Conservation (phyloP, 2,113 vertebrate genomes). For the Parus major region DNA sequence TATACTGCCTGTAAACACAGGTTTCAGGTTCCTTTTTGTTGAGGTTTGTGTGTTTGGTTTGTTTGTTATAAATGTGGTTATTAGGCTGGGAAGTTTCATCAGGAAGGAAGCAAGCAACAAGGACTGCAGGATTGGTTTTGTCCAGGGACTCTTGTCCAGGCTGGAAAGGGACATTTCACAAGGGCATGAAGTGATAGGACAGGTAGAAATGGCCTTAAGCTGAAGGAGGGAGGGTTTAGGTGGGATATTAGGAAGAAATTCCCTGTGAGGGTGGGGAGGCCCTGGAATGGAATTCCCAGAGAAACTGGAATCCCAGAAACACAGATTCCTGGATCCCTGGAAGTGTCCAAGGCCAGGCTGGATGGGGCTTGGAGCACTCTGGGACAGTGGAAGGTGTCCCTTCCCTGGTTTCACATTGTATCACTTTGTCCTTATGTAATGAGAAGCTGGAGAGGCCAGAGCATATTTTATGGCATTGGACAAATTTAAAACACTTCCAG, state of each 20-base stretch:
- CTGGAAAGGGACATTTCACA: background rate
- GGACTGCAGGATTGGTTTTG: background rate
- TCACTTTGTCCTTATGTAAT: background rate
- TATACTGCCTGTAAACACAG: background rate
- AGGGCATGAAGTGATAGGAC: background rate
- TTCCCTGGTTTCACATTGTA: accelerated
- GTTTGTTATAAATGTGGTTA: background rate
- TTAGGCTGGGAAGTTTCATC: background rate
- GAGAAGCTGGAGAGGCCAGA: background rate
- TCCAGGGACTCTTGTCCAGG: background rate
- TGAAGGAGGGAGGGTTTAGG: background rate
- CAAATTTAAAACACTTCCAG: accelerated
- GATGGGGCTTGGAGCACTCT: background rate
- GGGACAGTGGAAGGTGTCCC: background rate
- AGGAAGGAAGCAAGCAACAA: background rate
- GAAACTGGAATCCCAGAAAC: too few relatives aligned
- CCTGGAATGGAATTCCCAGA: too few relatives aligned
- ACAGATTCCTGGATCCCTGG: background rate
- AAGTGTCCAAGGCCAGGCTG: accelerated
- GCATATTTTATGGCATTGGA: background rate
- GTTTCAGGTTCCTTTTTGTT: background rate
- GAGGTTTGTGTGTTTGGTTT: background rate
- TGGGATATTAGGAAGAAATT: background rate
- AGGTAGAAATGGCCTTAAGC: background rate
- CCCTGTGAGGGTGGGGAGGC: accelerated